Percentiles rank a stretch among this genome's conserved stretches.
Evolutionary conservation across 2,113 vertebrate species (phyloP).

Genomic region (Plecturocebus donacophilus): DNA sequence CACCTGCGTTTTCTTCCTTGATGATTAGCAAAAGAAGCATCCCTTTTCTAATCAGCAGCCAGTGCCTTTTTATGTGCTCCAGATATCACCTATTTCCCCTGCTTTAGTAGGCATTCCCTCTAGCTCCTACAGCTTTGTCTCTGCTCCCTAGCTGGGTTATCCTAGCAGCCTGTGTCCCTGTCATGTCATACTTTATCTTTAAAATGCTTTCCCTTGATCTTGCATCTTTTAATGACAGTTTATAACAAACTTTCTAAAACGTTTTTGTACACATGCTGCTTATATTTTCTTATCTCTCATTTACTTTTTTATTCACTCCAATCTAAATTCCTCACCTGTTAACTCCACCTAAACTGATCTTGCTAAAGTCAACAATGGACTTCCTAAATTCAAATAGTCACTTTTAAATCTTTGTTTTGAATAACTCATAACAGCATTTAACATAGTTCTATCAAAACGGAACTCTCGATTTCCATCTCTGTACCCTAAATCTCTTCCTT

Average conservation of each 20-base stretch:
- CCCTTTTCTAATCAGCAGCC: neutral
- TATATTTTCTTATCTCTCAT: neutral
- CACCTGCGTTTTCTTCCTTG: neutral
- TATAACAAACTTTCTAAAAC: neutral
- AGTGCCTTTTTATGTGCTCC: neutral
- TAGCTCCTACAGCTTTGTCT: neutral
- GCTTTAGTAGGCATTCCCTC: neutral
- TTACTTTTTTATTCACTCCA: neutral
- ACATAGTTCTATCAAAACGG: neutral
- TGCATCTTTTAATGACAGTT: neutral
- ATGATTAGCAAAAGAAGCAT: neutral
- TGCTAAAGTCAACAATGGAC: neutral
- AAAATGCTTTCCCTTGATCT: neutral
- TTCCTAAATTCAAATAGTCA: neutral
- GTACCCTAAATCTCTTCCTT: neutral
- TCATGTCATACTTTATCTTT: neutral
- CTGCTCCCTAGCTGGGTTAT: neutral
- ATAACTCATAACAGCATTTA: neutral
- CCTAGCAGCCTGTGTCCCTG: neutral
- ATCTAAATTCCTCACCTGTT: neutral
- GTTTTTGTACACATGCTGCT: neutral
- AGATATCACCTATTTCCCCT: neutral
- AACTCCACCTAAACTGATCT: neutral
- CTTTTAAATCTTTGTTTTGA: neutral
- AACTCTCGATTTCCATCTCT: neutral